Base-by-base conservation (phyloP, 2,113 vertebrate genomes). In the Epinephelus lanceolatus region DNA sequence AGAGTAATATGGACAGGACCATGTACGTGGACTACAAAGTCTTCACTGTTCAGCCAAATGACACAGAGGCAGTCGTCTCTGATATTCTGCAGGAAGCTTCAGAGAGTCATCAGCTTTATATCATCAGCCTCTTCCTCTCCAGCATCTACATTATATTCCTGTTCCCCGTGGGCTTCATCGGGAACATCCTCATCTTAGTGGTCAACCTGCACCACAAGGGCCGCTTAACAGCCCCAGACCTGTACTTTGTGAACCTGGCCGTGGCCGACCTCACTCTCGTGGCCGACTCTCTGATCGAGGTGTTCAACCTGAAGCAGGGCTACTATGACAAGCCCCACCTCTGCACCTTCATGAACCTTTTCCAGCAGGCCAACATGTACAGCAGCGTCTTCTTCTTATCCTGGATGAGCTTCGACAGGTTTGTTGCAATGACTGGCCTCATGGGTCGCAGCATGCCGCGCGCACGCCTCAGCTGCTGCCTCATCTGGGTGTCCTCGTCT, bases 341-440 rank as follows among this genome's bases (percentile, higher is more conserved):
- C 15, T 99, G 98, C 79, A 97, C 97, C 73, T 98, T 97, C 86
- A 98, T 99, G 97, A 96, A 97, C 0, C 93, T 99, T 57, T 98
- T 98, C 93, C 96, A 98, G 89, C 96, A 99, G 94, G 94, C 96
- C 88, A 98, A 98, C 95, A 97, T 98, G 97, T 98, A 99, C 93
- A 98, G 97, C 96, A 98, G 97, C 12, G 94, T 98, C 86, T 99
- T 99, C 94, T 99, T 97, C 91, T 93, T 98, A 65, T 97, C 97
- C 11, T 99, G 97, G 97, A 99, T 98, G 97, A 98, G 98, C 91
- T 96, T 97, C 2, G 97, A 98, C 94, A 95, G 97, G 33, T 98
- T 96, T 65, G 84, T 97, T 0, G 96, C 96, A 0, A 94, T 98
- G 89, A 96, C 96, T 1, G 93, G 93, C 79, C 92, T 94, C 4